phyloP scores from a whole-genome alignment of 2,113 vertebrate genomes.

The Gulo gulo region DNA sequence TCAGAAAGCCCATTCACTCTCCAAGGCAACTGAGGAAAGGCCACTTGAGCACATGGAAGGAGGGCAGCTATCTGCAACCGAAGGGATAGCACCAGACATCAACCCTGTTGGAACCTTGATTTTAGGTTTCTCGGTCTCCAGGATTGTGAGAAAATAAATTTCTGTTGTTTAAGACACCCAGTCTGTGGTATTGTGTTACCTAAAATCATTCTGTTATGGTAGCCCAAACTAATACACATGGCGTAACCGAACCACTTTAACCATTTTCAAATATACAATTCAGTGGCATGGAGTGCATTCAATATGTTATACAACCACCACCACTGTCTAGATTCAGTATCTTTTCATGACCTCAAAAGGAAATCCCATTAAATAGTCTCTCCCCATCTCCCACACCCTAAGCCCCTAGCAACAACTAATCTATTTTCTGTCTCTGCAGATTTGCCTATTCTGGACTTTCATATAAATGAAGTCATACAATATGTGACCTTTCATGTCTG shows the following conservation, averaged over 20 bases:
- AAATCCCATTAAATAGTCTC: not conserved
- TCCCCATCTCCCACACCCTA: not conserved
- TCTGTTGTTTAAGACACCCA: not conserved
- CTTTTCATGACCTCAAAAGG: not conserved
- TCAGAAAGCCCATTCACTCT: not conserved
- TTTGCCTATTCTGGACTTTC: not conserved
- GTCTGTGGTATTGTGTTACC: not conserved
- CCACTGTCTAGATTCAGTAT: not conserved
- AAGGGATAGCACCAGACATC: no score
- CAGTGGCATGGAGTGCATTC: not conserved
- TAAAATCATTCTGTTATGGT: not conserved
- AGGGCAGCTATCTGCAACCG: not conserved
- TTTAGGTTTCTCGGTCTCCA: not conserved
- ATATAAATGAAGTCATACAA: not conserved
- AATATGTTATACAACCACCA: not conserved
- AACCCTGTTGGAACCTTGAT: not conserved
- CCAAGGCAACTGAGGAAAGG: not conserved
- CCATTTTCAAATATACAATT: not conserved
- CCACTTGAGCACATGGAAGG: not conserved
- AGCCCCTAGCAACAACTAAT: not conserved
- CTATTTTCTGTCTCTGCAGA: not conserved
- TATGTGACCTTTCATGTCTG: not conserved
- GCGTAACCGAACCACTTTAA: not conserved
- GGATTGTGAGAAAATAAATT: not conserved
- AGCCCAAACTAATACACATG: not conserved